These are phyloP conservation scores for Aphelinus atriplicis DNA, from an alignment of 1,140 invertebrate genomes.

Conservation along the genomic window DNA sequence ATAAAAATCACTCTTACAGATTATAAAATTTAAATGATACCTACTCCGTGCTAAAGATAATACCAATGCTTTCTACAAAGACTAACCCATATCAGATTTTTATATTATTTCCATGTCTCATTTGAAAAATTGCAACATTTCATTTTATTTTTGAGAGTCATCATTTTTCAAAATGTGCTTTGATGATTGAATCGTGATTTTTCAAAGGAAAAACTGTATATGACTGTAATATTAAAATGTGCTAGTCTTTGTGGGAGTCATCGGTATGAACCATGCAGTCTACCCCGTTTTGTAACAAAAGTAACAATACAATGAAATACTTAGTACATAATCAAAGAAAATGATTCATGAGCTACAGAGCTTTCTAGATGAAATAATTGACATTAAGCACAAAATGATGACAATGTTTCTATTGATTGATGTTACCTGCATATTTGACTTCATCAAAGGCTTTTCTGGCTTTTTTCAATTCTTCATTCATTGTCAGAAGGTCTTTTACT, in stretches of 20 bases:
- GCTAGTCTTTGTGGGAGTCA: no score
- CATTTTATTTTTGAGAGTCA: no score
- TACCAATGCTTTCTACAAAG: not conserved
- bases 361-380: constrained; percentile 24
- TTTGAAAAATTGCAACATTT: no score
- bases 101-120: no score
- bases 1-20: constrained; percentile 9
- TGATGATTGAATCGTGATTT: no score
- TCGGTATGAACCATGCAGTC: constrained; percentile 16
- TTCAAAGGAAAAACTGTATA: no score
- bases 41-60: constrained; percentile 23
- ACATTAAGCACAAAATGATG: constrained; percentile 23
- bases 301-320: constrained; percentile 11
- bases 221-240: no score
- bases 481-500: constrained; percentile 95
- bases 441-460: constrained; percentile 99
- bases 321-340: constrained; percentile 13
- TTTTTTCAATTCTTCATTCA: constrained; percentile 99
- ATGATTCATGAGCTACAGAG: constrained; percentile 17
- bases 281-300: constrained; percentile 5
- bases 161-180: no score
- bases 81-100: no score
- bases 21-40: constrained; percentile 11
- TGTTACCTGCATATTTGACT: constrained; percentile 87
- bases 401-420: constrained; percentile 48